phyloP scores from a whole-genome alignment of 1,140 invertebrate species.

The Carposina sasakii region DNA sequence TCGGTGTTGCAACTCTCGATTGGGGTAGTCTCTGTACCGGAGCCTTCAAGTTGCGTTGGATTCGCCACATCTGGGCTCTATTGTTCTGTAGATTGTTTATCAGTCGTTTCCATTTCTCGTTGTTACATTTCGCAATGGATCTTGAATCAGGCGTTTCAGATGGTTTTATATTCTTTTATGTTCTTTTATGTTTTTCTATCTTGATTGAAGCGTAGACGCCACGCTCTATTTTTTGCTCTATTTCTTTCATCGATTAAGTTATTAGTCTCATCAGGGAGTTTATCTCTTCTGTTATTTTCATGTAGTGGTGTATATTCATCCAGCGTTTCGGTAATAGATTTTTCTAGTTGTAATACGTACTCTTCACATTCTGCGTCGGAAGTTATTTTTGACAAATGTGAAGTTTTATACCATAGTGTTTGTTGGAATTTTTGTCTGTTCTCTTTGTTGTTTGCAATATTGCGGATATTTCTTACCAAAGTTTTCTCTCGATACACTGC shows the following conservation, averaged over 20 bases:
- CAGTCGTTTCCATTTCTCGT: not conserved
- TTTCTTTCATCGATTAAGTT: slow-evolving; percentile 7
- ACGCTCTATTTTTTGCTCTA: slow-evolving; percentile 1
- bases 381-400: not conserved
- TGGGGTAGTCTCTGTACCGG: slow-evolving; percentile 1
- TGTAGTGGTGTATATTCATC: slow-evolving; percentile 4
- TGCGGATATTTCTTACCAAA: not conserved
- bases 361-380: slow-evolving; percentile 7
- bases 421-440: not conserved
- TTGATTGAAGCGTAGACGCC: not conserved
- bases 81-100: slow-evolving; percentile 3
- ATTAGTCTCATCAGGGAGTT: slow-evolving; percentile 2
- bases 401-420: not conserved
- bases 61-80: slow-evolving; percentile 9
- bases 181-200: slow-evolving; percentile 5
- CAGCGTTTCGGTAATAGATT: not conserved
- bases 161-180: not conserved
- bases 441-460: not conserved
- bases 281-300: slow-evolving; percentile 6
- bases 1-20: not conserved
- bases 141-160: not conserved
- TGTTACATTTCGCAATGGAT: not conserved
- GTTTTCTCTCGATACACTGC: not conserved
- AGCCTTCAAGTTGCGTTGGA: slow-evolving; percentile 2
- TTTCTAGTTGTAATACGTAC: not conserved